Evolutionary conservation across 2,797 vertebrate genomes (phyloP), one percentile per base, ranked within the genome.

Genomic region (Lepus townsendii): DNA sequence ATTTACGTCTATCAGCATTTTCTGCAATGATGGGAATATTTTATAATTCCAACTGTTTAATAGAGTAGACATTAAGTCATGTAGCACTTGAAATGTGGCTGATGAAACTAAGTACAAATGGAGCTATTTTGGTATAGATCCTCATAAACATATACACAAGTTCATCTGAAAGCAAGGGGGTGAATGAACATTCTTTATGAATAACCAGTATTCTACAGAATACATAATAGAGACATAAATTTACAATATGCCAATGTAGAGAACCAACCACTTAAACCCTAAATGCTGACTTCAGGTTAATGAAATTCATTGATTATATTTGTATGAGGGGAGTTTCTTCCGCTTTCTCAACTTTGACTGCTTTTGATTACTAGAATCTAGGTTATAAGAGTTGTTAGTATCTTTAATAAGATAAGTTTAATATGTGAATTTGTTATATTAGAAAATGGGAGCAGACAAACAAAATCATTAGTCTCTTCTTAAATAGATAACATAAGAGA

Each of bases 221-320:
- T 76, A 82, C 87, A 79, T 69, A 92, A 78, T 24, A 82, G 26
- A 88, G 11, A 88, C 7, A 88, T 57, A 30, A 75, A 79, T 11
- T 79, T 69, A 1, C 0, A 0, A 84, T 11, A 91, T 66, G 92
- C 54, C 6, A 85, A 88, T n/a, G n/a, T 60, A 87, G n/a, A 75
- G 38, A 66, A 1, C 52, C 0, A 85, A 52, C 62, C 75, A 85
- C 52, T 32, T 63, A 89, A 76, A 68, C 3, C 4, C 20, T 66
- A 72, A 2, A 0, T 50, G 35, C 0, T 54, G 65, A 91, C 12
- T 27, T 26, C 0, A 7, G n/a, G 27, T 20, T 92, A 52, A 62
- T 69, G 62, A 88, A 30, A 89, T 63, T 54, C 20, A 35, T 50
- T 38, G 30, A 72, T 26, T 66, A 42, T 47, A 47, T 91, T 80